A percentile compares a stretch with the other conserved stretches of the same genome.
Conservation (phyloP, 2,888 invertebrate species). For the Apodemia duryi region DNA sequence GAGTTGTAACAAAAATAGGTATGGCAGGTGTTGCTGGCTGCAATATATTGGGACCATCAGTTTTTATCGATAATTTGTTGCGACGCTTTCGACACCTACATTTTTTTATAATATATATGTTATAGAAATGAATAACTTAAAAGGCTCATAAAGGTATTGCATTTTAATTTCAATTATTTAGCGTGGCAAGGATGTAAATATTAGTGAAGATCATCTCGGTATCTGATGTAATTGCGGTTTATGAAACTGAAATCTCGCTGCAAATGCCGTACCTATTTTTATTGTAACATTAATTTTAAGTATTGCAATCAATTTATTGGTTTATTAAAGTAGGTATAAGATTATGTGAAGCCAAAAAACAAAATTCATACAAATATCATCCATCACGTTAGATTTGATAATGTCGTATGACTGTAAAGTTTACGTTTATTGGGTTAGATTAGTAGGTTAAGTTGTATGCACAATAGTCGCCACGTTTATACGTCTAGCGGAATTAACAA, state of each 20-base stretch:
- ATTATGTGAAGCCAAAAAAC: conserved; percentile 4
- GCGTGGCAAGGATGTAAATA: too few relatives aligned
- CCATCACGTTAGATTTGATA: background rate
- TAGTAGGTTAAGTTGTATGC: background rate
- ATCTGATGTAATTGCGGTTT: too few relatives aligned
- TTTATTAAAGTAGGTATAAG: background rate
- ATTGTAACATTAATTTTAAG: background rate
- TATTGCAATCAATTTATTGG: background rate
- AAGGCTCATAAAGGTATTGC: too few relatives aligned
- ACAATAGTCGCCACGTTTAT: too few relatives aligned
- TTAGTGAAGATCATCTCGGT: too few relatives aligned
- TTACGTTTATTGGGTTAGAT: background rate
- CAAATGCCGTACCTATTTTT: background rate
- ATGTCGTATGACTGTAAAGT: background rate
- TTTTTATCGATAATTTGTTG: too few relatives aligned
- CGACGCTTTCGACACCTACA: too few relatives aligned
- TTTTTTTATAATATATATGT: too few relatives aligned
- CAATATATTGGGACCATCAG: too few relatives aligned
- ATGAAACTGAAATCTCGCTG: background rate
- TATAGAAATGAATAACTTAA: too few relatives aligned
- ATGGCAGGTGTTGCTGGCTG: background rate
- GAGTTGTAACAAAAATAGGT: background rate
- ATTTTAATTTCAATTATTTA: too few relatives aligned
- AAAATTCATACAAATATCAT: background rate
- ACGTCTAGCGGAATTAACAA: too few relatives aligned